phyloP scores from a whole-genome alignment of 1,140 invertebrate genomes.

The Cydia amplana region DNA sequence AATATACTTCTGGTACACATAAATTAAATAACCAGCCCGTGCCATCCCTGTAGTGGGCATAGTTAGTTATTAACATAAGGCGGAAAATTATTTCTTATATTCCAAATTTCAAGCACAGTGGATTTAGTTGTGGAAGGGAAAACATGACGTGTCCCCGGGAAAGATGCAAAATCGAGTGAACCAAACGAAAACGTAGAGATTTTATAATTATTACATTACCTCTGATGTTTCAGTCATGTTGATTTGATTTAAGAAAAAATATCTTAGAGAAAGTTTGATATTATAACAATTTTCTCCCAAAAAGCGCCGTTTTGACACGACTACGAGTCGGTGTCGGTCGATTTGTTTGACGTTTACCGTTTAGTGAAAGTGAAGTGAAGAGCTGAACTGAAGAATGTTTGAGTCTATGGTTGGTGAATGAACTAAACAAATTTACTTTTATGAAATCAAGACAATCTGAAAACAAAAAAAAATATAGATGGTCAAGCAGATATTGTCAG shows the following conservation, averaged over 20 bases:
- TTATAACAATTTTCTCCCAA: neutral
- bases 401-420: neutral
- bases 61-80: neutral
- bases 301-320: neutral
- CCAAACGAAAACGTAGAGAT: neutral
- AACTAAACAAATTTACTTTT: neutral
- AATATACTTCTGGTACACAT: neutral
- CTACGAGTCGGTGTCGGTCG: neutral
- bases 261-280: neutral
- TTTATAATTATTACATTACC: constrained; percentile 46
- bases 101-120: neutral
- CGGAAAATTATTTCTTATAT: neutral
- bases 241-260: constrained; percentile 46
- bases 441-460: no score
- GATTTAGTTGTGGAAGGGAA: neutral
- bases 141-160: constrained; percentile 58
- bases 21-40: neutral
- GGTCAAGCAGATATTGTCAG: no score
- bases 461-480: neutral
- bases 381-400: neutral
- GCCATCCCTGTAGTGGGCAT: neutral
- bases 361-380: neutral
- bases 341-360: constrained; percentile 17
- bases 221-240: constrained; percentile 60
- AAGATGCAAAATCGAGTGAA: constrained; percentile 31